phyloP scores from a whole-genome alignment of 2,113 vertebrate genomes.

The Psophia crepitans region DNA sequence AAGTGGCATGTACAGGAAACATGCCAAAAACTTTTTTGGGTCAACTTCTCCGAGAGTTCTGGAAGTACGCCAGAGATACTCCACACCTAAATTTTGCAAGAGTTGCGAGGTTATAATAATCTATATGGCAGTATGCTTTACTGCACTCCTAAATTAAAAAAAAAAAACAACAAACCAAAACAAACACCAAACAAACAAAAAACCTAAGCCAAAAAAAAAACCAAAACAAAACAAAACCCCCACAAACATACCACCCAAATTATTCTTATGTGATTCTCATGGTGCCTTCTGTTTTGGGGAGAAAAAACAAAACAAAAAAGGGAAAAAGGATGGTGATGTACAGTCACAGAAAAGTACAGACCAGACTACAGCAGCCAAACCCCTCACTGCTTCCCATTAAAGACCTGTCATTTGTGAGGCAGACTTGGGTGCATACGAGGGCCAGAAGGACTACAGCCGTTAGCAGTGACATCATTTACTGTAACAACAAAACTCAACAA shows the following conservation, averaged over 20 bases:
- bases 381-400: not conserved
- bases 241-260: no score
- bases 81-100: not conserved
- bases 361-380: not conserved
- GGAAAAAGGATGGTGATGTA: not conserved
- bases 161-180: no score
- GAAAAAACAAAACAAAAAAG: no score
- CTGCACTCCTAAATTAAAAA: not conserved
- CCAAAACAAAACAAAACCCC: not conserved
- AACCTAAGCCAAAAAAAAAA: not conserved
- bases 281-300: not conserved
- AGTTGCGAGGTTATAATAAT: not conserved
- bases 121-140: not conserved
- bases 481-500: not conserved
- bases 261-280: not conserved
- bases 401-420: not conserved
- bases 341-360: not conserved
- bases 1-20: not conserved
- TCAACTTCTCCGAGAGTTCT: not conserved
- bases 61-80: not conserved
- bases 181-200: not conserved
- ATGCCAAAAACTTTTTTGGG: rapidly evolving
- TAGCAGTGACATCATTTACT: not conserved
- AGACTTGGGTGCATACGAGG: not conserved
- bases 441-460: not conserved